Conservation (phyloP, 2,797 vertebrate genomes). For the Sardinella longiceps region DNA sequence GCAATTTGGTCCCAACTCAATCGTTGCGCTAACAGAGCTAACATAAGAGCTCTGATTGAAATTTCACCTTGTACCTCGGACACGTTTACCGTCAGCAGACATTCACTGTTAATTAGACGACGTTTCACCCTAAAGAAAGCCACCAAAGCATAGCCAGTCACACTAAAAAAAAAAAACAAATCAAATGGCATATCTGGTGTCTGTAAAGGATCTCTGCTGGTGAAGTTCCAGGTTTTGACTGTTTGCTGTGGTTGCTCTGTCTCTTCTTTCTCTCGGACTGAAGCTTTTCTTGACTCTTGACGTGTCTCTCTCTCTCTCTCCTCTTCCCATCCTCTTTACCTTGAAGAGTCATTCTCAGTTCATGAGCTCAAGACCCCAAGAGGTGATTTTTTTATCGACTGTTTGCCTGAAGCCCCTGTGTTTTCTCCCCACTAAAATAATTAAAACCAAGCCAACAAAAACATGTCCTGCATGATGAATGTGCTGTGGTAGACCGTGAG, state of each 20-base stretch:
- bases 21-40: neutral
- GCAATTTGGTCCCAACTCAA: constrained; percentile 18
- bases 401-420: constrained; percentile 67
- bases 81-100: neutral
- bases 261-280: constrained; percentile 32
- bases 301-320: constrained; percentile 79
- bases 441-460: constrained; percentile 40
- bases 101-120: neutral
- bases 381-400: constrained; percentile 91
- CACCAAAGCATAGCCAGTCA: neutral
- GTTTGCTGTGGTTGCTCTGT: constrained; percentile 38
- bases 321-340: constrained; percentile 72
- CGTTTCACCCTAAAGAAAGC: neutral
- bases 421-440: constrained; percentile 33
- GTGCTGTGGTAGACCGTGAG: constrained; percentile 32
- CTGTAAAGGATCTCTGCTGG: constrained; percentile 27
- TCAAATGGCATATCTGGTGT: constrained; percentile 64
- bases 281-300: constrained; percentile 60
- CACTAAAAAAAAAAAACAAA: no score
- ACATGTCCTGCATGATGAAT: constrained; percentile 56
- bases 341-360: constrained; percentile 98
- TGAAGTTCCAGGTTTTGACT: constrained; percentile 41
- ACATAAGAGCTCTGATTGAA: neutral
- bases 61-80: neutral
- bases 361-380: constrained; percentile 98